Percentiles rank a stretch among this genome's conserved stretches.
These are phyloP conservation scores for Noctilio leporinus DNA, from an alignment of 2,113 vertebrate genomes.

Conservation along the genomic window DNA sequence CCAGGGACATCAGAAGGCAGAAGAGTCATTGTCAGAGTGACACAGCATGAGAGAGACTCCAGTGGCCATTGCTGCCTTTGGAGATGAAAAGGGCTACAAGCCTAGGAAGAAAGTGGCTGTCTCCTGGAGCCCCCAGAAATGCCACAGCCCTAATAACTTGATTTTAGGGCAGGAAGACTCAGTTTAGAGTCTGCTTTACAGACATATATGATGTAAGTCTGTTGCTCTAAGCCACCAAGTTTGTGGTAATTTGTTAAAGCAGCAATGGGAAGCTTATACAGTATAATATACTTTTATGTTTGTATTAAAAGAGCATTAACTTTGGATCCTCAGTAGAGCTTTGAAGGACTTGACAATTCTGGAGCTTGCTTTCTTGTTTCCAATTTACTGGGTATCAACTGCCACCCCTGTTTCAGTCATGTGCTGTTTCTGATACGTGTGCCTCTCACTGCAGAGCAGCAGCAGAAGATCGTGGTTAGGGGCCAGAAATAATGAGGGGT, in stretches of 20 bases:
- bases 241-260: not conserved
- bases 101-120: not conserved
- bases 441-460: not conserved
- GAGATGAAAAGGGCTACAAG: not conserved
- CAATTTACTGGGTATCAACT: not conserved
- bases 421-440: not conserved
- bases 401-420: not conserved
- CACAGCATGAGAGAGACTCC: not conserved
- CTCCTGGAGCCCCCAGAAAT: not conserved
- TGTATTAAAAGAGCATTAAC: not conserved
- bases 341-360: not conserved
- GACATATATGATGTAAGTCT: not conserved
- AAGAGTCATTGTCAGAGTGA: not conserved
- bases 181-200: not conserved
- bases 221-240: not conserved
- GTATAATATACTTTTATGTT: not conserved
- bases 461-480: not conserved
- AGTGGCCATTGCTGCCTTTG: not conserved
- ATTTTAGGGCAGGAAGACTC: not conserved
- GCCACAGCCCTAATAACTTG: not conserved
- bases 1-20: not conserved
- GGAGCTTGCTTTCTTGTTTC: not conserved
- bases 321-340: not conserved
- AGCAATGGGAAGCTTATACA: not conserved
- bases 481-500: not conserved